Percentiles rank a stretch among this genome's conserved stretches.
Conservation (phyloP, 2,797 vertebrate genomes). For the Ataeniobius toweri region DNA sequence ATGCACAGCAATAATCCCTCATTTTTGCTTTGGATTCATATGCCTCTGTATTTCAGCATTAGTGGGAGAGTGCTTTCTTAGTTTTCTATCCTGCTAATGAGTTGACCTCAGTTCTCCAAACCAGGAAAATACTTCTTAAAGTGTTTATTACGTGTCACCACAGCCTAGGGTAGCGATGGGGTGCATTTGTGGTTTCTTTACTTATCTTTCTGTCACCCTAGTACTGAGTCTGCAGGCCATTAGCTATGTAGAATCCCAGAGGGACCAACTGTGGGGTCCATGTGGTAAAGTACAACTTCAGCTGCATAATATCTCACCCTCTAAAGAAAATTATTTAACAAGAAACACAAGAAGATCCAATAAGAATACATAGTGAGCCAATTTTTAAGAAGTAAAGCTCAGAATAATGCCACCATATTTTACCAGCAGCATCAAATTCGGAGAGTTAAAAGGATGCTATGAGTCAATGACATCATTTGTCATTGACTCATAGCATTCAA, state of each 20-base stretch:
- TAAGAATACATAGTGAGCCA: constrained; percentile 56
- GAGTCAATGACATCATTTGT: constrained; percentile 65
- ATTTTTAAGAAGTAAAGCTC: constrained; percentile 40
- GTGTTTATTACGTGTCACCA: constrained; percentile 78
- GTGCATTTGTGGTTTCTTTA: constrained; percentile 63
- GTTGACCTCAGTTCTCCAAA: constrained; percentile 57
- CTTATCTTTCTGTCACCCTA: constrained; percentile 53
- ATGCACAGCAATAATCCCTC: constrained; percentile 39
- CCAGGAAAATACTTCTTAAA: constrained; percentile 60
- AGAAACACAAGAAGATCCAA: constrained; percentile 44
- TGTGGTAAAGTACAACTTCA: constrained; percentile 50
- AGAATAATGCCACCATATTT: constrained; percentile 42
- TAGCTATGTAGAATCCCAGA: constrained; percentile 55
- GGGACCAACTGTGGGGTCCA: constrained; percentile 44
- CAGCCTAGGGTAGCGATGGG: constrained; percentile 65
- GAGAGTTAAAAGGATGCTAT: constrained; percentile 51
- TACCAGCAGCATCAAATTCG: constrained; percentile 45
- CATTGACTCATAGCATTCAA: too few relatives aligned
- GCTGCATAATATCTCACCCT: constrained; percentile 49
- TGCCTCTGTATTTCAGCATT: neutral
- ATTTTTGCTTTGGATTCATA: constrained; percentile 47
- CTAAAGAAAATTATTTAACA: constrained; percentile 60
- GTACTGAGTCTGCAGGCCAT: constrained; percentile 73
- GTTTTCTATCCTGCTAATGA: constrained; percentile 62
- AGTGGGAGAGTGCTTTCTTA: constrained; percentile 32